Evolutionary conservation across 2,888 invertebrate species (phyloP).

Genomic region (Proisotoma minuta): DNA sequence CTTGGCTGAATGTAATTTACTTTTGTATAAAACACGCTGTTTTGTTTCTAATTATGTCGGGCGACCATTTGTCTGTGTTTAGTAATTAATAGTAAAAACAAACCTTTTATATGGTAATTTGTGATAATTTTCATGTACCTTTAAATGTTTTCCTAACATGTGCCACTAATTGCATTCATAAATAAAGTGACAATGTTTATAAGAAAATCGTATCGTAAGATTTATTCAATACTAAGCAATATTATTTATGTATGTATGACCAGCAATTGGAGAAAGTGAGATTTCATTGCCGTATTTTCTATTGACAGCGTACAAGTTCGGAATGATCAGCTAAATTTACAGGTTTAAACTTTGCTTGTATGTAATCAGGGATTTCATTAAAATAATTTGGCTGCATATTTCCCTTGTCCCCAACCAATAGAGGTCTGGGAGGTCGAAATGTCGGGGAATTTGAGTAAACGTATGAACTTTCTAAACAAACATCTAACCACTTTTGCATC

Average conservation of each 20-base stretch:
- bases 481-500: constrained; percentile 22
- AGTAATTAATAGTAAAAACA: too few species aligned
- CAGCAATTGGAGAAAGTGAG: too few species aligned
- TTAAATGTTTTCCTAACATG: too few species aligned
- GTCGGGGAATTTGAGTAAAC: constrained; percentile 12
- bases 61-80: neutral
- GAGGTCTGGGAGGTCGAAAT: constrained; percentile 29
- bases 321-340: neutral
- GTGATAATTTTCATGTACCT: too few species aligned
- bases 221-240: too few species aligned
- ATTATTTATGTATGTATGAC: too few species aligned
- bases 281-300: too few species aligned
- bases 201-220: too few species aligned
- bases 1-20: constrained; percentile 4
- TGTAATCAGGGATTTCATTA: constrained; percentile 16
- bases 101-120: too few species aligned
- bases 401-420: constrained; percentile 1
- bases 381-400: constrained; percentile 24
- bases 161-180: too few species aligned
- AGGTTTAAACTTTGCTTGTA: neutral
- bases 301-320: too few species aligned
- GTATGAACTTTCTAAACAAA: constrained; percentile 30
- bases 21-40: constrained; percentile 11
- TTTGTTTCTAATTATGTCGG: constrained; percentile 4
- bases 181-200: too few species aligned